Evolutionary conservation across 1,140 invertebrate species (phyloP).

Genomic region (Drosophila bocki): DNA sequence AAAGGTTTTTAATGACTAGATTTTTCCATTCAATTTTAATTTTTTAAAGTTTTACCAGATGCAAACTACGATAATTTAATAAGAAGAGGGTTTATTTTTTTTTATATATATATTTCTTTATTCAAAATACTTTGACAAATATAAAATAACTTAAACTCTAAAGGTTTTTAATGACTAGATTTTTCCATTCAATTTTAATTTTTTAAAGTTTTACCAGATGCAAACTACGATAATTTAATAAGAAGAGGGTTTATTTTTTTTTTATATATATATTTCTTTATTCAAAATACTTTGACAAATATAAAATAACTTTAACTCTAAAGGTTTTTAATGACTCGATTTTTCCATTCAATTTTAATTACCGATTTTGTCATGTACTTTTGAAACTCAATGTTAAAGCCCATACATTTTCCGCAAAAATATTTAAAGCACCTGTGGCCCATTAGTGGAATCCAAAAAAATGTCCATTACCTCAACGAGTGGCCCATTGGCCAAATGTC

Average conservation of each 20-base stretch:
- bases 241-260: neutral
- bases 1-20: neutral
- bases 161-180: neutral
- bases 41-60: too few species aligned
- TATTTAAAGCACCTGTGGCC: conserved; percentile 14
- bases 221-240: neutral
- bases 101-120: too few species aligned
- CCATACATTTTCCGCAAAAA: neutral
- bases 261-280: neutral
- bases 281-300: neutral
- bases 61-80: too few species aligned
- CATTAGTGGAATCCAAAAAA: conserved; percentile 10
- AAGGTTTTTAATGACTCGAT: neutral
- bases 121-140: neutral
- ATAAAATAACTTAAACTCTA: neutral
- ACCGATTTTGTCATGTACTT: neutral
- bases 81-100: too few species aligned
- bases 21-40: neutral
- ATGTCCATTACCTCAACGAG: conserved; percentile 20
- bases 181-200: neutral
- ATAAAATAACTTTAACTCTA: neutral
- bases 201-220: neutral
- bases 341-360: neutral
- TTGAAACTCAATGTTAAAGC: neutral
- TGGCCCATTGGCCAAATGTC: conserved; percentile 7